Evolutionary conservation across 2,797 vertebrate species (phyloP), one percentile per base, ranked within the genome.

Genomic region (Tiaroga cobitis): DNA sequence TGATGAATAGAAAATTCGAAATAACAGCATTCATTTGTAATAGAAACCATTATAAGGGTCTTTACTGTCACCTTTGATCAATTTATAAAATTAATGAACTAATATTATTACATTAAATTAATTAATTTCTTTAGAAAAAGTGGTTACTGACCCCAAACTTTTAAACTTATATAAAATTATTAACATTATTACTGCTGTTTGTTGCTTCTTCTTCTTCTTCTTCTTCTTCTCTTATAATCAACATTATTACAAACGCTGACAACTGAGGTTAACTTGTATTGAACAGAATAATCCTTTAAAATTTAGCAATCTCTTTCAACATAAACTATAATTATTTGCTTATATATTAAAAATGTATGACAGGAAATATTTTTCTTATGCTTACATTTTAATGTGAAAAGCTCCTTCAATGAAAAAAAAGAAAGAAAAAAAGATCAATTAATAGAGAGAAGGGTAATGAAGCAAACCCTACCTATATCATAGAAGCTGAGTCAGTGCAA

Each of bases 401-500:
- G 18, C 74, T 75, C 34, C 41, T 79, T 86, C 32, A 85, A 46
- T 41, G 68, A 29, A 78, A 63, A 72, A 61, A 41, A 74, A 77
- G 1, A 76, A 70, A 73, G 41, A 82, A 54, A 79, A 85, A 89
- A 88, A 89, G 77, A 86, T 93, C 90, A 91, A 89, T 86, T 87
- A 90, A 87, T 91, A 89, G 91, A 92, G 83, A 79, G 83, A 91
- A 85, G 85, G 85, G 81, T 91, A 92, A 92, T 92, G 91, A 91
- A 88, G 90, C 88, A 88, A 85, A 91, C 84, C 88, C 86, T 89
- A 88, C 86, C 86, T 81, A 46, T 84, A 83, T 87, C 83, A 88
- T 86, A 75, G 41, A 41, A 82, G 76, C 87, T 88, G 85, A 88
- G 80, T 85, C 85, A 87, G 87, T 80, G 83, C 82, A 84, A 85